Evolutionary conservation across 2,888 invertebrate genomes (phyloP), one percentile per base, ranked within the genome.

Genomic region (Sarcophaga rosellei): DNA sequence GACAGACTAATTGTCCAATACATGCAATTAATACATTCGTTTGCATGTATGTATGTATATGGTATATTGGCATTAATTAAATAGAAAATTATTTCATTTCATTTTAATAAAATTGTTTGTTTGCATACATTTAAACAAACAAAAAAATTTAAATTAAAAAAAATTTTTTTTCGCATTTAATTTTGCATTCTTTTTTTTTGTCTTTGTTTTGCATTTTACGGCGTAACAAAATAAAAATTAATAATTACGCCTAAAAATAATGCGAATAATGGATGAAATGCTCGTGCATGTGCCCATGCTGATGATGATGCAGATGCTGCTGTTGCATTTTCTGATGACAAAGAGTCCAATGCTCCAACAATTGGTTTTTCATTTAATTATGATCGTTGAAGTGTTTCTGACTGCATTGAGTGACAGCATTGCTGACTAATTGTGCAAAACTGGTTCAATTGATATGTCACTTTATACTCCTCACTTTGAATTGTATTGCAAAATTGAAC

Each of bases 311-410:
- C 12, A 17, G 53, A 17, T 4, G 53, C 53, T 17, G 17, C 35
- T 53, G 53, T 53, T 53, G 53, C 53, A 12, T 53, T 53, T 53
- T 15, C 53, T 11, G 53, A 17, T 53, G 53, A 15, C 17, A 2
- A 12, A 53, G 1, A 17, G 17, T 15, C 10, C n/a, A 61, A 45
- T 47, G 12, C 15, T 63, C 20, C 12, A 35, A 76, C 68, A 81
- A 86, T 81, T 63, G 70, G 17, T 75, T 81, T 86, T 84, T 78
- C 75, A 84, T 86, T 86, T 81, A 86, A 84, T 86, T 81, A 84
- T 79, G 72, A 86, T 66, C 75, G 66, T 61, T 84, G 21, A 68
- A 78, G 75, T 81, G 62, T 47, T 83, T 81, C 53, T 35, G 66
- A 68, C 45, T 70, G 44, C 75, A 78, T 47, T 70, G 84, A 35